These are phyloP conservation scores for Empidonax alnorum DNA, from an alignment of 2,113 vertebrate species.

Conservation along the genomic window DNA sequence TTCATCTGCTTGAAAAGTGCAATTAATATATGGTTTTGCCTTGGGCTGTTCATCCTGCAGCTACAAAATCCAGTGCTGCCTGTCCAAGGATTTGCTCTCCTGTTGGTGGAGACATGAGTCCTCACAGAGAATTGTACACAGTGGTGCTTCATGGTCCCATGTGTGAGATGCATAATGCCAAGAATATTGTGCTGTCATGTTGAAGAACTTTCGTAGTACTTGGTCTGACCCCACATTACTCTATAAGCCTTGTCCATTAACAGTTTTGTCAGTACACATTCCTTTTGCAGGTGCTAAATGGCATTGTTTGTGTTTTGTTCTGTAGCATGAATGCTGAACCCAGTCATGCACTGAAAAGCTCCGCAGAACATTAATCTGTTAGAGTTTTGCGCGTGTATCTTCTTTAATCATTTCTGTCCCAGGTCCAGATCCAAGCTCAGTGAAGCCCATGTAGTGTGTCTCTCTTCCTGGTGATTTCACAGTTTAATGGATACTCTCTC, in stretches of 20 bases:
- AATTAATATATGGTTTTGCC: neutral
- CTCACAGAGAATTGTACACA: fast-evolving
- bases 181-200: neutral
- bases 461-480: neutral
- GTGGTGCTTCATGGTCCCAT: neutral
- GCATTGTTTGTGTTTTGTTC: neutral
- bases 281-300: neutral
- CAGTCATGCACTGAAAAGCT: neutral
- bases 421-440: neutral
- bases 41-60: neutral
- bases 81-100: neutral
- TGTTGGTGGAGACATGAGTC: neutral
- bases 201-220: neutral
- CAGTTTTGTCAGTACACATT: neutral
- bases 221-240: neutral
- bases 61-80: neutral
- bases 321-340: fast-evolving
- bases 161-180: fast-evolving
- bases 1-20: neutral
- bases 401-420: neutral
- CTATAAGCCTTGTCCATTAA: neutral
- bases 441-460: fast-evolving
- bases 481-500: neutral
- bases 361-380: neutral
- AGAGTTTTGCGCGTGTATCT: neutral